Evolutionary conservation across 92 coral and sea anemone species (phyloP).

Genomic region (Parazoanthus darwini): DNA sequence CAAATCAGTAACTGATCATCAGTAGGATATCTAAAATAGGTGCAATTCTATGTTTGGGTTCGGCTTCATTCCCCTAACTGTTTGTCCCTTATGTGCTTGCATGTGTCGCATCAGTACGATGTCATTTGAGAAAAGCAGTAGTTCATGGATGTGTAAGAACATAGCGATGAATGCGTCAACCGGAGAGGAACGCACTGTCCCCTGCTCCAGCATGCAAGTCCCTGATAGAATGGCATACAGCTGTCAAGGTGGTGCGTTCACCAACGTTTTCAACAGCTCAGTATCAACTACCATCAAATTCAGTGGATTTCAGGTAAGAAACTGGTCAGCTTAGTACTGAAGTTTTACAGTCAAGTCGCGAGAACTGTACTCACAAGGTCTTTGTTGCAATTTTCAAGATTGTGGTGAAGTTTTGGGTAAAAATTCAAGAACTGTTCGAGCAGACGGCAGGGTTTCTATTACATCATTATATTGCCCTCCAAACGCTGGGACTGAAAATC

Average conservation of each 20-base stretch:
- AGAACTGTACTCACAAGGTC: too few relatives aligned
- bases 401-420: too few relatives aligned
- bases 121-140: slow-evolving; percentile 14
- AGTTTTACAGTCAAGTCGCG: too few relatives aligned
- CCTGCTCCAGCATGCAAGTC: slow-evolving; percentile 51
- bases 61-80: too few relatives aligned
- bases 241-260: slow-evolving; percentile 43
- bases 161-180: not conserved
- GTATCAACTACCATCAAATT: slow-evolving; percentile 30
- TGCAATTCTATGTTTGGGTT: too few relatives aligned
- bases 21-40: too few relatives aligned
- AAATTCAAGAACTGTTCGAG: too few relatives aligned
- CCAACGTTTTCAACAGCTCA: not conserved
- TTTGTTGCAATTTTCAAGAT: too few relatives aligned
- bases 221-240: slow-evolving; percentile 59
- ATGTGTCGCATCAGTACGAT: not conserved
- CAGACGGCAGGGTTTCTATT: too few relatives aligned
- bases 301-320: slow-evolving; percentile 65
- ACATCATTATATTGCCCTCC: too few relatives aligned
- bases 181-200: not conserved
- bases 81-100: not conserved
- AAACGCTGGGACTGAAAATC: too few relatives aligned
- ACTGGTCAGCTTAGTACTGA: not conserved
- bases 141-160: slow-evolving; percentile 27
- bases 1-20: too few relatives aligned